phyloP scores from a whole-genome alignment of 2,888 invertebrate genomes.

The Eledona agricola region DNA sequence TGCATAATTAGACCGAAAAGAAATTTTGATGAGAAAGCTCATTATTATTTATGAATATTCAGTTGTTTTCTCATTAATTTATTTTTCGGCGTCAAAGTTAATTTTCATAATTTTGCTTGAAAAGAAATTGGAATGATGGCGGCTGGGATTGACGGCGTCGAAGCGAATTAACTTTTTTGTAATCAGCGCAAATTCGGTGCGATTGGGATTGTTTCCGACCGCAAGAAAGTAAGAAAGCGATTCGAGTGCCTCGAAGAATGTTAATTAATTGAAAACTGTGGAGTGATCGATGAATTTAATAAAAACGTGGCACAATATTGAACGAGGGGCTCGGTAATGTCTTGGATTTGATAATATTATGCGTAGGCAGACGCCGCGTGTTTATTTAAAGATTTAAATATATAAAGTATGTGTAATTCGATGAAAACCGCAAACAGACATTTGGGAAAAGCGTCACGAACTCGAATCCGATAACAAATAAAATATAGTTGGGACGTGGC shows the following conservation, averaged over 20 bases:
- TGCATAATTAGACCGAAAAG: conserved; percentile 38
- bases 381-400: conserved; percentile 47
- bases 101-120: conserved; percentile 37
- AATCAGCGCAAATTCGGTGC: too few relatives aligned
- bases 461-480: conserved; percentile 63
- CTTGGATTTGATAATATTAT: conserved; percentile 27
- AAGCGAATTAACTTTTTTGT: conserved; percentile 8
- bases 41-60: conserved; percentile 42
- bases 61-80: conserved; percentile 40
- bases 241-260: conserved; percentile 58
- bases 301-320: conserved; percentile 38
- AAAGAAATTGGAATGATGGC: conserved; percentile 10
- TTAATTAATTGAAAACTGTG: conserved; percentile 60
- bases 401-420: conserved; percentile 58
- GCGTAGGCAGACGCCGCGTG: conserved; percentile 35
- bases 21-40: conserved; percentile 36
- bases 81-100: conserved; percentile 33
- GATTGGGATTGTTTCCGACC: conserved; percentile 49
- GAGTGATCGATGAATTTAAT: conserved; percentile 44
- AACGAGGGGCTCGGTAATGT: conserved; percentile 25
- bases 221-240: conserved; percentile 54
- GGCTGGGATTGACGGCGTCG: conserved; percentile 9
- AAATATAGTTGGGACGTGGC: conserved; percentile 63
- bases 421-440: conserved; percentile 60
- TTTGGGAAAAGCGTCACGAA: conserved; percentile 62